Evolutionary conservation across 2,113 vertebrate species (phyloP).

Genomic region (Oceanodroma tethys): DNA sequence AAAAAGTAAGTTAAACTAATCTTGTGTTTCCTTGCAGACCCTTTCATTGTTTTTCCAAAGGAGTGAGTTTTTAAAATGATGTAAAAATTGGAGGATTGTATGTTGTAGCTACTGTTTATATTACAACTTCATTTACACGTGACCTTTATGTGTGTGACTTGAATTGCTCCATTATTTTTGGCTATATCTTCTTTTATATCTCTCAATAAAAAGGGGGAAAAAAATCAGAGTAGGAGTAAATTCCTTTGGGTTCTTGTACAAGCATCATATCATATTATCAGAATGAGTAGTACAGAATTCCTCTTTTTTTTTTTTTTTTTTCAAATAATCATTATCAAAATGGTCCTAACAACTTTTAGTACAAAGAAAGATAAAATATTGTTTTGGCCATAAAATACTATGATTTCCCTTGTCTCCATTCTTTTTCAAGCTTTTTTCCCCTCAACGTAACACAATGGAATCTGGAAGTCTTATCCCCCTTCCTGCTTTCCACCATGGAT

Average conservation of each 20-base stretch:
- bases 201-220: neutral
- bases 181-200: neutral
- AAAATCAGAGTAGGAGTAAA: neutral
- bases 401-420: neutral
- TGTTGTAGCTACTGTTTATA: slow-evolving; percentile 32
- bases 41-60: slow-evolving; percentile 38
- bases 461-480: neutral
- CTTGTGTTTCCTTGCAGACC: slow-evolving; percentile 20
- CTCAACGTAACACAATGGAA: neutral
- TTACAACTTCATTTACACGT: neutral
- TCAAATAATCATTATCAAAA: neutral
- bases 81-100: neutral
- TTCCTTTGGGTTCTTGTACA: neutral
- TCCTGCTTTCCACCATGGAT: neutral
- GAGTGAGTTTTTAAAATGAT: slow-evolving; percentile 5
- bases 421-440: neutral
- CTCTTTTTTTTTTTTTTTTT: neutral
- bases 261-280: neutral
- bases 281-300: neutral
- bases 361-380: neutral
- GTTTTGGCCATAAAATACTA: neutral
- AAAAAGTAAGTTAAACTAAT: slow-evolving; percentile 52
- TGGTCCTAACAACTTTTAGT: neutral
- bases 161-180: neutral
- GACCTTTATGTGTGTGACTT: neutral